Percentiles rank a stretch among this genome's conserved stretches.
Evolutionary conservation across 2,888 invertebrate genomes (phyloP).

Genomic region (Kryphioiulus occultus): DNA sequence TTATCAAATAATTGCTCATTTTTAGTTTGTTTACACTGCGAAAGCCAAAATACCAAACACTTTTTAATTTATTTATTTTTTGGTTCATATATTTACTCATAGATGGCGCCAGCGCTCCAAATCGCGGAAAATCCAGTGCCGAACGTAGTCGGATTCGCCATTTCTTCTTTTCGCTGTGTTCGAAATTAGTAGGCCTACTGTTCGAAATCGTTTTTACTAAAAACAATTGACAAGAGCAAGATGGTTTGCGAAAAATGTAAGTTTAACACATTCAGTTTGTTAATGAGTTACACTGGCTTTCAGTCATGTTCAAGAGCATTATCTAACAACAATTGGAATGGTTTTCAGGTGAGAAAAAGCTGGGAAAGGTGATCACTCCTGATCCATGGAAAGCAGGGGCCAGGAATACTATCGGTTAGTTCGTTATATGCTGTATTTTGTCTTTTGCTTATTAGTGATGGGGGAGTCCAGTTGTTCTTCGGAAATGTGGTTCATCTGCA

Average conservation of each 20-base stretch:
- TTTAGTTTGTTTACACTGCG: not conserved
- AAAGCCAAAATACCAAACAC: too few relatives aligned
- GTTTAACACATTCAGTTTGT: not conserved
- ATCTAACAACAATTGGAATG: not conserved
- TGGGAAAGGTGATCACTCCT: slow-evolving; percentile 92
- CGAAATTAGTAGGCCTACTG: too few relatives aligned
- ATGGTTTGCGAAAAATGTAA: slow-evolving; percentile 53
- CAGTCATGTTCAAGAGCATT: too few relatives aligned
- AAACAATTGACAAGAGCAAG: too few relatives aligned
- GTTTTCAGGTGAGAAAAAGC: slow-evolving; percentile 76
- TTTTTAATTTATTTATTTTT: not conserved
- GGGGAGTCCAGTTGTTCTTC: too few relatives aligned
- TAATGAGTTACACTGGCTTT: not conserved
- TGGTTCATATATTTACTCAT: not conserved
- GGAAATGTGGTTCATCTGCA: too few relatives aligned
- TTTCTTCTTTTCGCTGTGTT: too few relatives aligned
- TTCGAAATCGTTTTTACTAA: too few relatives aligned
- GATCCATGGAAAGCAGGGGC: slow-evolving; percentile 97
- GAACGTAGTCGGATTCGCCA: too few relatives aligned
- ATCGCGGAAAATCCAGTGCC: too few relatives aligned
- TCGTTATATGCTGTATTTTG: too few relatives aligned
- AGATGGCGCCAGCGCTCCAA: not conserved
- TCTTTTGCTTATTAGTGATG: too few relatives aligned
- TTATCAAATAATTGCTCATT: not conserved
- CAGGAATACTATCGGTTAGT: slow-evolving; percentile 73